Percentiles rank a stretch among this genome's conserved stretches.
These are phyloP conservation scores for Eulemur coronatus DNA, from an alignment of 2,797 vertebrate genomes.

Conservation along the genomic window DNA sequence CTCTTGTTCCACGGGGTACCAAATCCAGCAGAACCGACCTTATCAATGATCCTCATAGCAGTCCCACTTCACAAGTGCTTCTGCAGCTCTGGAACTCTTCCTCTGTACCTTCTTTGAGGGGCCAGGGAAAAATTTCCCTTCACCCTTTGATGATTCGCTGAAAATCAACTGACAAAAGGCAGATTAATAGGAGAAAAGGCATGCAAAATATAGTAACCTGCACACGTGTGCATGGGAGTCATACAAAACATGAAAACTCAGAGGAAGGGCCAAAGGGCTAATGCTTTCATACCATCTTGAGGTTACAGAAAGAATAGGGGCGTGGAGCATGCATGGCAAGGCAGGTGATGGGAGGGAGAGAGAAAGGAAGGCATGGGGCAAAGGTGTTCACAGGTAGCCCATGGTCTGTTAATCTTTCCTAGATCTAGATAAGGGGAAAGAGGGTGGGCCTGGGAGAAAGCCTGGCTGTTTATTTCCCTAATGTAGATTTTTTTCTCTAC, in stretches of 20 bases:
- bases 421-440: not conserved
- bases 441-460: not conserved
- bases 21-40: not conserved
- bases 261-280: not conserved
- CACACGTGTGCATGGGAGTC: not conserved
- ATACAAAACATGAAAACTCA: not conserved
- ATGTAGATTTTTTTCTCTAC: not conserved
- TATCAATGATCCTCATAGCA: not conserved
- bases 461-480: not conserved
- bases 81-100: not conserved
- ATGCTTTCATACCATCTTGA: not conserved
- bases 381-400: not conserved
- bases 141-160: not conserved
- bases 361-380: not conserved
- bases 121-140: not conserved
- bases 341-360: not conserved
- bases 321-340: not conserved
- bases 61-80: not conserved
- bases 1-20: not conserved
- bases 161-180: not conserved
- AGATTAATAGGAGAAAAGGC: not conserved
- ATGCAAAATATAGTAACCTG: not conserved
- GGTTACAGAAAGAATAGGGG: not conserved
- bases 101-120: too few species aligned
- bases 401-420: not conserved